Evolutionary conservation across 2,797 vertebrate genomes (phyloP).

Genomic region (Echiichthys vipera): DNA sequence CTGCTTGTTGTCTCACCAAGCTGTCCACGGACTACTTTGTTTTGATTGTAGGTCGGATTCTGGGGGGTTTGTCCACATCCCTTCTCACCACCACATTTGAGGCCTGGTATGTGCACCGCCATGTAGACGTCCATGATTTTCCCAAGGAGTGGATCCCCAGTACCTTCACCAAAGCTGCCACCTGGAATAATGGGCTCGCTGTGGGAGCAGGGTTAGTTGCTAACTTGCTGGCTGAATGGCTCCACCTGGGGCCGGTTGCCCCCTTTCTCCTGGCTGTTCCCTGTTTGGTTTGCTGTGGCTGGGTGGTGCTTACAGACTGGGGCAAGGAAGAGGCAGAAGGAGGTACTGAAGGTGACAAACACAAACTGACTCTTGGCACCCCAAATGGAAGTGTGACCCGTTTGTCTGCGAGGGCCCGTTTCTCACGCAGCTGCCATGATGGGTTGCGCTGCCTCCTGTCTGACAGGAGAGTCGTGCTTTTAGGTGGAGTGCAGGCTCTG

Average conservation of each 20-base stretch:
- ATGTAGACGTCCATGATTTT: slow-evolving; percentile 90
- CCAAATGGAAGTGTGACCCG: slow-evolving; percentile 53
- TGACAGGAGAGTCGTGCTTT: slow-evolving; percentile 89
- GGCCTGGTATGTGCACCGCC: slow-evolving; percentile 92
- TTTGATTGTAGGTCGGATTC: slow-evolving; percentile 88
- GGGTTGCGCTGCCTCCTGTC: slow-evolving; percentile 91
- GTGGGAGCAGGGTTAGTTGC: slow-evolving; percentile 90
- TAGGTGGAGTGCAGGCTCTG: slow-evolving; percentile 92
- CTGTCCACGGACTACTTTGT: slow-evolving; percentile 94
- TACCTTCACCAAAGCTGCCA: slow-evolving; percentile 89
- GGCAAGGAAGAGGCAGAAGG: slow-evolving; percentile 87
- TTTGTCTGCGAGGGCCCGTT: slow-evolving; percentile 73
- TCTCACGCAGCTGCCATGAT: slow-evolving; percentile 87
- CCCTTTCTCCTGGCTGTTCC: slow-evolving; percentile 93
- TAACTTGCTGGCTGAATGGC: slow-evolving; percentile 90
- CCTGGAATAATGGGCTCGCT: slow-evolving; percentile 92
- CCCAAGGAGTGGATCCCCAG: slow-evolving; percentile 93
- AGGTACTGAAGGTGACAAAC: slow-evolving; percentile 80
- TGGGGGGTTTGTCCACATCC: slow-evolving; percentile 93
- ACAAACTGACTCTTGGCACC: slow-evolving; percentile 63
- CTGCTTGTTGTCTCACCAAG: slow-evolving; percentile 91
- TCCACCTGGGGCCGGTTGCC: slow-evolving; percentile 91
- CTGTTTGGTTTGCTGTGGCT: slow-evolving; percentile 84
- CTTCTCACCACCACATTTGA: slow-evolving; percentile 92
- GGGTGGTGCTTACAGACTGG: slow-evolving; percentile 89